A percentile compares a stretch with the other conserved stretches of the same genome.
Evolutionary conservation across 2,113 vertebrate species (phyloP).

Genomic region (Laterallus jamaicensis): DNA sequence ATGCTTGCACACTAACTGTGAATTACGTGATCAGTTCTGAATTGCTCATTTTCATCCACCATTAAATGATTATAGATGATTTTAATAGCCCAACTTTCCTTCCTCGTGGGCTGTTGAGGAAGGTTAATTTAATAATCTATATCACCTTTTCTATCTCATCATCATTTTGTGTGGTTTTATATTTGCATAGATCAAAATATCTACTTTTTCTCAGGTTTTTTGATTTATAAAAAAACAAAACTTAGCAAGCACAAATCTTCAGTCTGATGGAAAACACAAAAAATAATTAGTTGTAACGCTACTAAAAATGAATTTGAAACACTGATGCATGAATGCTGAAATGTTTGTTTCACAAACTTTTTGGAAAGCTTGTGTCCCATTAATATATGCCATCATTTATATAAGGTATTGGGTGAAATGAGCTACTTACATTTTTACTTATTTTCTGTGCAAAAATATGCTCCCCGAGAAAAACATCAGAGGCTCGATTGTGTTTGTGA

Average conservation of each 20-base stretch:
- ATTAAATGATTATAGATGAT: neutral
- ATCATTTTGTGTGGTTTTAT: neutral
- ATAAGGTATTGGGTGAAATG: neutral
- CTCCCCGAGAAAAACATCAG: neutral
- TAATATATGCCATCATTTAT: neutral
- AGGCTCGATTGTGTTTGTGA: neutral
- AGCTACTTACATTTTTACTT: neutral
- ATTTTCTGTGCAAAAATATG: neutral
- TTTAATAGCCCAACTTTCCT: neutral
- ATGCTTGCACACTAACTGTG: neutral
- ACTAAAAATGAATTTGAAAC: neutral
- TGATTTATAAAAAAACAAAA: neutral
- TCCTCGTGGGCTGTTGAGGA: neutral
- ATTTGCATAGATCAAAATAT: slow-evolving; percentile 4
- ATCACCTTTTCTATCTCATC: neutral
- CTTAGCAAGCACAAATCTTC: neutral
- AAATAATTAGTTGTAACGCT: neutral
- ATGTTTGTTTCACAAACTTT: neutral
- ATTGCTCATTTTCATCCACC: neutral
- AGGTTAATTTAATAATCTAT: neutral
- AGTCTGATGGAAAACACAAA: neutral
- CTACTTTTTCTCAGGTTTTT: neutral
- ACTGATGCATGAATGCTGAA: neutral
- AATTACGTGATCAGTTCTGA: neutral
- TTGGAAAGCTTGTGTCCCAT: neutral